Percentiles rank a stretch among this genome's conserved stretches.
Evolutionary conservation across 2,113 vertebrate species (phyloP).

Genomic region (Lamprotornis superbus): DNA sequence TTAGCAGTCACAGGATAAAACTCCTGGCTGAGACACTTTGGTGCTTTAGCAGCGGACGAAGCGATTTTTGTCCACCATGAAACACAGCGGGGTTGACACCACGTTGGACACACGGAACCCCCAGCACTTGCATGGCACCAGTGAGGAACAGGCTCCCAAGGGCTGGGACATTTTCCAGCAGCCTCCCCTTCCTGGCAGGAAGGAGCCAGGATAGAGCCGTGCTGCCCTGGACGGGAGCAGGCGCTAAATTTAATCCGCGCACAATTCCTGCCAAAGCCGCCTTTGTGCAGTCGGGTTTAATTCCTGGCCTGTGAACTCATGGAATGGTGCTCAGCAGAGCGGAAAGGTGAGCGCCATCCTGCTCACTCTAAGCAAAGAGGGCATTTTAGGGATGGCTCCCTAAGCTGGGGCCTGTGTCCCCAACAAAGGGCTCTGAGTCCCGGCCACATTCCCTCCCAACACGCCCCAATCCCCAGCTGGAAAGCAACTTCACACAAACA

Average conservation of each 20-base stretch:
- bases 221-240: neutral
- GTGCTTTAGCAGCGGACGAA: neutral
- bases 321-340: constrained; percentile 59
- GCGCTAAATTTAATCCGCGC: constrained; percentile 23
- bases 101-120: neutral
- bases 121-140: neutral
- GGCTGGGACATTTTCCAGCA: neutral
- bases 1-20: neutral
- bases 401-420: constrained; percentile 20
- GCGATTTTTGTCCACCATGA: neutral
- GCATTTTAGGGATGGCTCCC: neutral
- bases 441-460: constrained; percentile 23
- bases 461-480: neutral
- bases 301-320: constrained; percentile 63
- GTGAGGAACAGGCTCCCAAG: neutral
- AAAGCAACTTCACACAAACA: constrained; percentile 19
- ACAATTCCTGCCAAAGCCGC: constrained; percentile 37
- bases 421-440: constrained; percentile 38
- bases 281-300: constrained; percentile 29
- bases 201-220: neutral
- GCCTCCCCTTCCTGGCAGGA: neutral
- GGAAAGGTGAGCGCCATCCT: constrained; percentile 59
- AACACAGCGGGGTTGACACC: neutral
- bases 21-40: neutral
- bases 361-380: constrained; percentile 48